Conservation (phyloP, 2,888 invertebrate species). For the Ephialtes manifestator region DNA sequence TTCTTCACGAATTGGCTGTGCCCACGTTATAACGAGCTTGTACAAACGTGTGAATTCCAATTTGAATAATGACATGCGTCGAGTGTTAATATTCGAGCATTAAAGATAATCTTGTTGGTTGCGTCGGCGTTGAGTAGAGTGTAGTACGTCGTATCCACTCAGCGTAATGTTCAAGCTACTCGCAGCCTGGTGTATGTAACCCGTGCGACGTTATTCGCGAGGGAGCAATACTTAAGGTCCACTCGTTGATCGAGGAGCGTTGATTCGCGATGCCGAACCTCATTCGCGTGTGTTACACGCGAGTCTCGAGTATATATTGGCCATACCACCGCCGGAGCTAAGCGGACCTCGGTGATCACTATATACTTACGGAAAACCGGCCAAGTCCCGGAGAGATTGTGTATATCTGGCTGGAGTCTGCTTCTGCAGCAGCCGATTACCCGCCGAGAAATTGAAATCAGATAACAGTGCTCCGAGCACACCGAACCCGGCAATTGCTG, state of each 20-base stretch:
- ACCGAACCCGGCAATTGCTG: constrained; percentile 66
- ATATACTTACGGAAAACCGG: constrained; percentile 72
- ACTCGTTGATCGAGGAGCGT: constrained; percentile 47
- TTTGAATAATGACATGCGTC: constrained; percentile 75
- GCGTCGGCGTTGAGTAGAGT: constrained; percentile 47
- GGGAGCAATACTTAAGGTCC: constrained; percentile 24
- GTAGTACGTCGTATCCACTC: constrained; percentile 25
- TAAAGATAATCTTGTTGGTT: constrained; percentile 68
- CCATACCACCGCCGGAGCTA: background rate
- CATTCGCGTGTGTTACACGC: constrained; percentile 13
- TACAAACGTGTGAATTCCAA: constrained; percentile 73
- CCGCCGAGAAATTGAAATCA: constrained; percentile 80
- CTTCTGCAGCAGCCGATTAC: constrained; percentile 76
- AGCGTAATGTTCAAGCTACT: constrained; percentile 32
- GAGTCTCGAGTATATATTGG: background rate
- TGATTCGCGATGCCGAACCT: constrained; percentile 21
- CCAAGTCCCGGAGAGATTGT: constrained; percentile 57
- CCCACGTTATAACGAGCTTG: constrained; percentile 60
- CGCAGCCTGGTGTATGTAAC: background rate
- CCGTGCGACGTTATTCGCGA: constrained; percentile 40
- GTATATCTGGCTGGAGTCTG: constrained; percentile 47
- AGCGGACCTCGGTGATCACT: constrained; percentile 58
- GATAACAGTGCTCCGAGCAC: constrained; percentile 77
- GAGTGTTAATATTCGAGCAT: constrained; percentile 75
- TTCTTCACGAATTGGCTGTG: constrained; percentile 26